Conservation (phyloP, 2,888 invertebrate genomes). For the Standfussiana lucernea region DNA sequence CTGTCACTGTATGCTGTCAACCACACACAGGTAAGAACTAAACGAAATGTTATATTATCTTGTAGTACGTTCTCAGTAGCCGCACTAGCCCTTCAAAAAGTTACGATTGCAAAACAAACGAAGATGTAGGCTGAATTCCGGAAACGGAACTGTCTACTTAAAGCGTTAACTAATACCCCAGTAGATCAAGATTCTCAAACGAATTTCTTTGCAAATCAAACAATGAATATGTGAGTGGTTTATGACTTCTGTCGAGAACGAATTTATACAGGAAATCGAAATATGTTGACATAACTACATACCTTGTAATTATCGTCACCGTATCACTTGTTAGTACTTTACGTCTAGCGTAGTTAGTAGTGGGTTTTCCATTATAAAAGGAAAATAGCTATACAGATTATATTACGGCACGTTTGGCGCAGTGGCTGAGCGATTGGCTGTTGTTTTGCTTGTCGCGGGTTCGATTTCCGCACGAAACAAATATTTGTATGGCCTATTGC, state of each 20-base stretch:
- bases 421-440: background rate
- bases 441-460: background rate
- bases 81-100: background rate
- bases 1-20: slow-evolving; percentile 96
- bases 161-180: too few relatives aligned
- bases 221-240: background rate
- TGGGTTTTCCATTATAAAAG: background rate
- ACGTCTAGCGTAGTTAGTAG: background rate
- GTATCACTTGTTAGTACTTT: background rate
- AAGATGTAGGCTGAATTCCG: background rate
- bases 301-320: background rate
- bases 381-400: slow-evolving; percentile 1
- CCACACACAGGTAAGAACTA: slow-evolving; percentile 92
- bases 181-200: background rate
- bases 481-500: background rate
- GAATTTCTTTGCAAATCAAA: background rate
- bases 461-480: background rate
- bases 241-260: background rate
- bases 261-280: slow-evolving; percentile 13
- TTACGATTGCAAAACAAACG: background rate
- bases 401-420: background rate
- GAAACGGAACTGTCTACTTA: background rate
- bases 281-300: background rate
- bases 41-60: background rate
- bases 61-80: background rate